Evolutionary conservation across 2,888 invertebrate genomes (phyloP).

Genomic region (Clivina fossor): DNA sequence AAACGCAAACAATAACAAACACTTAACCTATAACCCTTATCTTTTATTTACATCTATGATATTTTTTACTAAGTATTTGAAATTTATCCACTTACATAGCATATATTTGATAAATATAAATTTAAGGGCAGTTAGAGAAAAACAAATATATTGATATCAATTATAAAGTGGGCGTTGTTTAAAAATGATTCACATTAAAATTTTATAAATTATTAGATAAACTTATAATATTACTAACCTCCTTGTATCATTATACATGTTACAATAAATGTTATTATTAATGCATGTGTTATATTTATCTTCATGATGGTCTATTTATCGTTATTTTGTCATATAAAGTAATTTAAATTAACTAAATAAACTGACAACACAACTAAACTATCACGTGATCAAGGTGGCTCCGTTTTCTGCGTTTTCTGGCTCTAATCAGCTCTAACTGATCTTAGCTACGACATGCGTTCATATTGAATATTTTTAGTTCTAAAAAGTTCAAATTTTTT

Average conservation of each 20-base stretch:
- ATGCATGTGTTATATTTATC: conserved; percentile 10
- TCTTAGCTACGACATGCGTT: too few relatives aligned
- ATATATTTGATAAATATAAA: too few relatives aligned
- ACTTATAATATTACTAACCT: conserved; percentile 11
- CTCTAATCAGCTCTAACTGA: too few relatives aligned
- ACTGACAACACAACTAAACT: conserved; percentile 23
- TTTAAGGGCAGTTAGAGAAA: too few relatives aligned
- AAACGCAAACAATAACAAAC: conserved; percentile 9
- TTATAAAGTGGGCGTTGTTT: conserved; percentile 24
- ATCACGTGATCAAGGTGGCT: conserved; percentile 21
- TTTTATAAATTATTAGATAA: neutral
- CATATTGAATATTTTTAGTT: too few relatives aligned
- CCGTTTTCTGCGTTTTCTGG: conserved; percentile 2
- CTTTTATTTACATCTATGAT: too few relatives aligned
- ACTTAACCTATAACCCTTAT: conserved; percentile 19
- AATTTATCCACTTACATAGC: too few relatives aligned
- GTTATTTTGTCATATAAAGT: neutral
- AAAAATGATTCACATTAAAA: neutral
- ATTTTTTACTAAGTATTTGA: too few relatives aligned
- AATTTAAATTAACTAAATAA: conserved; percentile 19
- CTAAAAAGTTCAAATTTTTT: too few relatives aligned
- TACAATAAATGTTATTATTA: conserved; percentile 17
- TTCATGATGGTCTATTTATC: conserved; percentile 6
- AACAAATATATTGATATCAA: too few relatives aligned
- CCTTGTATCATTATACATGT: conserved; percentile 20